phyloP scores from a whole-genome alignment of 2,797 vertebrate genomes.

The Lithobates pipiens region DNA sequence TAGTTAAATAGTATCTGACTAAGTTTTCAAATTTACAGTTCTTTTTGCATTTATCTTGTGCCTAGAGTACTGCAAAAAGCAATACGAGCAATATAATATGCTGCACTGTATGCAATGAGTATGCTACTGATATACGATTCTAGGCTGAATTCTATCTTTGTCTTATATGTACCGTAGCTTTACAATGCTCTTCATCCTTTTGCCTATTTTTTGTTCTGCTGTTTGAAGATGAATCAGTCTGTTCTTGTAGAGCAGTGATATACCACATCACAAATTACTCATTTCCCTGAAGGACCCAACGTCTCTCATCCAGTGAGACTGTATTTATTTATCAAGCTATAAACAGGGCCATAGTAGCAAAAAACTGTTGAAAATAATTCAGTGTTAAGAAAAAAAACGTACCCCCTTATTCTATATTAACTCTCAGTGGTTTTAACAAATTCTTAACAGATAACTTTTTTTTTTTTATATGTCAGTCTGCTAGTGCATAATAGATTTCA shows the following conservation, averaged over 20 bases:
- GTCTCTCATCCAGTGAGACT: neutral
- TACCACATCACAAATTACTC: neutral
- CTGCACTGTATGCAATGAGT: neutral
- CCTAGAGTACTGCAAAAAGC: neutral
- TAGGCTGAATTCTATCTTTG: neutral
- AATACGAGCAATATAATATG: neutral
- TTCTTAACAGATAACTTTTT: too few relatives aligned
- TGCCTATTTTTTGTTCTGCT: neutral
- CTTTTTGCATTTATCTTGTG: constrained; percentile 4
- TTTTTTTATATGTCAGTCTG: neutral
- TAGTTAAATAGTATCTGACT: neutral
- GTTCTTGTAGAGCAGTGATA: neutral
- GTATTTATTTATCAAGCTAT: neutral
- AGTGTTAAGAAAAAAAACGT: neutral
- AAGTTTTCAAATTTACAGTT: neutral
- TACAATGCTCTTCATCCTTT: neutral
- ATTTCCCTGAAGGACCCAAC: neutral
- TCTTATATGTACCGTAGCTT: neutral
- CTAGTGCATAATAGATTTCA: neutral
- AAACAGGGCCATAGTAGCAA: neutral
- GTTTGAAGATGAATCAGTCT: neutral
- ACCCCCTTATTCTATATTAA: too few relatives aligned
- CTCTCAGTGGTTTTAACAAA: too few relatives aligned
- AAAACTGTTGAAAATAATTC: neutral
- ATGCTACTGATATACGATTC: neutral